A percentile compares a stretch with the other conserved stretches of the same genome.
Conservation (phyloP, 2,113 vertebrate genomes). For the Narcine bancroftii region DNA sequence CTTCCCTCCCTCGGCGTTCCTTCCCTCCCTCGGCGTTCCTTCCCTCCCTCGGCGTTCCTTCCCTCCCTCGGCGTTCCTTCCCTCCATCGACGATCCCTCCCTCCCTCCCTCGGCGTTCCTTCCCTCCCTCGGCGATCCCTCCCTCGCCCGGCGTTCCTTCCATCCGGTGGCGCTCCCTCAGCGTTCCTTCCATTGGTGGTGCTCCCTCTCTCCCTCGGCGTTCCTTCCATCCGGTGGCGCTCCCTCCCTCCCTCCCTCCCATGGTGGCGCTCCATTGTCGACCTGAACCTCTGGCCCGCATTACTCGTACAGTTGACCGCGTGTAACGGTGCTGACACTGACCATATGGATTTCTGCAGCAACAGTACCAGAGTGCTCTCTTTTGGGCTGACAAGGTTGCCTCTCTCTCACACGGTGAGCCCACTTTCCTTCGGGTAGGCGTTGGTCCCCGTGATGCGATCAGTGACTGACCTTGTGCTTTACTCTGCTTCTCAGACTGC, state of each 20-base stretch:
- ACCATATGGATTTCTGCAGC: constrained; percentile 58
- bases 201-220: not conserved
- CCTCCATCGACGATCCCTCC: no score
- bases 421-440: not conserved
- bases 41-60: no score
- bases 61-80: no score
- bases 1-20: no score
- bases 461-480: not conserved
- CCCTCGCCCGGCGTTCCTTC: not conserved
- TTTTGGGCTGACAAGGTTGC: constrained; percentile 99
- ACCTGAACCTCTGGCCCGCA: no score
- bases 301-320: no score
- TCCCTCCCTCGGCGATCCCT: no score
- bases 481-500: not conserved
- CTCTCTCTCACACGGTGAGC: constrained; percentile 88
- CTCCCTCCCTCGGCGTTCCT: no score
- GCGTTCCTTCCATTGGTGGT: not conserved
- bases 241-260: not conserved
- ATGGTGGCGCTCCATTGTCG: not conserved
- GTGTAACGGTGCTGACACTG: not conserved
- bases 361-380: constrained; percentile 96
- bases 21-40: no score
- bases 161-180: not conserved
- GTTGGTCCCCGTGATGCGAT: not conserved
- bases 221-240: not conserved